Conservation (phyloP, 2,113 vertebrate species). For the Campylomormyrus numenius region DNA sequence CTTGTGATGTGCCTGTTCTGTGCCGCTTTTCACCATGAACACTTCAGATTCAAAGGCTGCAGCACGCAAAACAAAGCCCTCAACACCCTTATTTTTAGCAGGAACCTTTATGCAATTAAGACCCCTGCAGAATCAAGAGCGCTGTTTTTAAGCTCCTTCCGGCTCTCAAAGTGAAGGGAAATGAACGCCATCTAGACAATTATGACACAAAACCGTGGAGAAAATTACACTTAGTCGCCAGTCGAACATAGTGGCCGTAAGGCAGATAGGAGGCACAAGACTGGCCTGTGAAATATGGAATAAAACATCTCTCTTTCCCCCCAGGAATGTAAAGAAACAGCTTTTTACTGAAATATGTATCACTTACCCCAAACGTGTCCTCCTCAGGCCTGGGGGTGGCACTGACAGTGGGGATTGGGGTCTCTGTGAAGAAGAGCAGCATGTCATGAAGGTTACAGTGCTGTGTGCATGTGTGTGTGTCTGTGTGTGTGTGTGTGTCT, state of each 20-base stretch:
- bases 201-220: slow-evolving; percentile 10
- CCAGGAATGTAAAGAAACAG: background rate
- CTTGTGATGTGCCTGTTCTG: background rate
- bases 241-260: slow-evolving; percentile 22
- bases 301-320: slow-evolving; percentile 1
- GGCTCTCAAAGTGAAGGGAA: slow-evolving; percentile 1
- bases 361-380: slow-evolving; percentile 91
- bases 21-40: background rate
- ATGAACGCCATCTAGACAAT: slow-evolving; percentile 14
- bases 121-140: background rate
- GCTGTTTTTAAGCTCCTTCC: background rate
- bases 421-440: slow-evolving; percentile 2
- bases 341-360: slow-evolving; percentile 1
- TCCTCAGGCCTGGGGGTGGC: slow-evolving; percentile 81
- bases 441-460: background rate
- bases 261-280: slow-evolving; percentile 29
- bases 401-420: slow-evolving; percentile 67
- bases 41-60: background rate
- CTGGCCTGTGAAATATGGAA: slow-evolving; percentile 28
- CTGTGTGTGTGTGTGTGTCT: background rate
- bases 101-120: slow-evolving; percentile 21
- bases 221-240: slow-evolving; percentile 15
- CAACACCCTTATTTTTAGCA: slow-evolving; percentile 5
- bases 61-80: background rate
- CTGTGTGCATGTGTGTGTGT: background rate